These are phyloP conservation scores for Hippocampus guttulatus DNA, from an alignment of 2,113 vertebrate species.

Conservation along the genomic window DNA sequence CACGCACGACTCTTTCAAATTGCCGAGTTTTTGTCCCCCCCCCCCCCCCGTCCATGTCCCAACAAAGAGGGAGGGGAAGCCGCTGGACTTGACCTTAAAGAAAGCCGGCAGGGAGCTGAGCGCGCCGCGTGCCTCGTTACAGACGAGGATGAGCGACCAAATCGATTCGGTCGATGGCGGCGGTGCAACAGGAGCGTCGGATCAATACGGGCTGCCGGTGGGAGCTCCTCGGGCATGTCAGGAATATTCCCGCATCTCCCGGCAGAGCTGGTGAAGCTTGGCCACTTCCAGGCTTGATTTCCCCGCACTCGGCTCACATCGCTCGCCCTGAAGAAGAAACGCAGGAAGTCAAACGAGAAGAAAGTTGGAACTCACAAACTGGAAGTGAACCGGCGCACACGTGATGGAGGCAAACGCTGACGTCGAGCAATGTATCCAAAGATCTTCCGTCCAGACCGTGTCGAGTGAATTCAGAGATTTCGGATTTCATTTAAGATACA, in stretches of 20 bases:
- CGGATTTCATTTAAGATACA: no score
- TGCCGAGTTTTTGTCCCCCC: no score
- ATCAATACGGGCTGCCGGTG: constrained; percentile 54
- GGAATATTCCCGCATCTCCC: constrained; percentile 56
- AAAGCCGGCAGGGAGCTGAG: constrained; percentile 30
- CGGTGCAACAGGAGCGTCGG: constrained; percentile 34
- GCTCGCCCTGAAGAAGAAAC: constrained; percentile 4
- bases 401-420: neutral
- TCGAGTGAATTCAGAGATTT: no score
- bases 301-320: constrained; percentile 16
- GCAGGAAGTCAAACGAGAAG: constrained; percentile 9
- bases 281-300: constrained; percentile 28
- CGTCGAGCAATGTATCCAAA: no score
- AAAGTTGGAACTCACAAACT: neutral
- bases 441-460: no score
- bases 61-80: neutral
- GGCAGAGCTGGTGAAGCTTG: constrained; percentile 20
- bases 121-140: constrained; percentile 31
- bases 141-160: constrained; percentile 5
- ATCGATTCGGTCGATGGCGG: constrained; percentile 42
- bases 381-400: neutral
- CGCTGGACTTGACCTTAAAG: constrained; percentile 39
- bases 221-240: constrained; percentile 54
- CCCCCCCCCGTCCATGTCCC: no score
- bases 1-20: no score